Conservation (phyloP, 2,113 vertebrate genomes). For the Apistogramma diplotaenia region DNA sequence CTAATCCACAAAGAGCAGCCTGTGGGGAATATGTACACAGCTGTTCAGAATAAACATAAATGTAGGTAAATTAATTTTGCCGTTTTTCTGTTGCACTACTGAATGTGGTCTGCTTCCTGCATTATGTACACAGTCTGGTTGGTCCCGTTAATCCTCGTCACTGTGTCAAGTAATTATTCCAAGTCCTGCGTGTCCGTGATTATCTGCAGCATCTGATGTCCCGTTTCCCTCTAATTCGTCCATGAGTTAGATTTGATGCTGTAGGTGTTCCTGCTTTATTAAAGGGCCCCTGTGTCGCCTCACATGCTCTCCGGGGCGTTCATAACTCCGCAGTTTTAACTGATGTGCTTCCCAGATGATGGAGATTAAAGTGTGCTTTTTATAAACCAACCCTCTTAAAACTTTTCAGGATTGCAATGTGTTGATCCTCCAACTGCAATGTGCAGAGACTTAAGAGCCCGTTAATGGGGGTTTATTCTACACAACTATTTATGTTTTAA, state of each 20-base stretch:
- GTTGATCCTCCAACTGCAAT: conserved; percentile 44
- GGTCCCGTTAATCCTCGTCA: conserved; percentile 38
- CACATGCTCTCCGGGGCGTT: background rate
- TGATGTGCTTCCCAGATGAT: conserved; percentile 29
- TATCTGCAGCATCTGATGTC: conserved; percentile 17
- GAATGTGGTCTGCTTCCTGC: background rate
- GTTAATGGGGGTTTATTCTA: conserved; percentile 32
- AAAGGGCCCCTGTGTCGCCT: conserved; percentile 34
- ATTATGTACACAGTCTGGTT: conserved; percentile 40
- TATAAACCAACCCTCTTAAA: conserved; percentile 47
- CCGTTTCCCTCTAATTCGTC: background rate
- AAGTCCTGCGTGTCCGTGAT: conserved; percentile 18
- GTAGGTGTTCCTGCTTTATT: conserved; percentile 3
- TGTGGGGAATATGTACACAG: conserved; percentile 45
- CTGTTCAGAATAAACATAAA: conserved; percentile 50
- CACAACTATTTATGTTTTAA: background rate
- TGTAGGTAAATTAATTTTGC: conserved; percentile 36
- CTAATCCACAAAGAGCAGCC: conserved; percentile 1
- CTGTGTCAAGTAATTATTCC: conserved; percentile 38
- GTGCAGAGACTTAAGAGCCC: conserved; percentile 35
- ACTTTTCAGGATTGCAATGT: conserved; percentile 46
- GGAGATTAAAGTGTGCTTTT: conserved; percentile 58
- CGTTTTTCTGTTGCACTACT: conserved; percentile 10
- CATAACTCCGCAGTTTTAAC: background rate
- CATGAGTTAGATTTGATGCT: background rate